These are phyloP conservation scores for Neodiprion pinetum DNA, from an alignment of 1,140 invertebrate species.

Conservation along the genomic window DNA sequence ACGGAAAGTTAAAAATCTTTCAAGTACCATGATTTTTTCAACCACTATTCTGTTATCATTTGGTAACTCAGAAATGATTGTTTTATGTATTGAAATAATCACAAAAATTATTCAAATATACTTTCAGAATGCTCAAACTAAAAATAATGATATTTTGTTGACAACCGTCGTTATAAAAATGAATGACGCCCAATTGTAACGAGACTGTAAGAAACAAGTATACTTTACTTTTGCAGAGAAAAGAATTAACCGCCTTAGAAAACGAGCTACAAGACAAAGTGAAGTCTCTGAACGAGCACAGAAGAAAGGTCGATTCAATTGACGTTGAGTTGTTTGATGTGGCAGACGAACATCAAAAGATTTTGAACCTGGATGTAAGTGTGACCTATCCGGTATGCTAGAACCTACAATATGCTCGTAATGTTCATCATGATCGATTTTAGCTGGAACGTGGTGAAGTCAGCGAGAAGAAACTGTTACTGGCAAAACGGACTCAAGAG, in stretches of 20 bases:
- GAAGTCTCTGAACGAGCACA: slow-evolving; percentile 66
- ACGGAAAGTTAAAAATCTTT: no score
- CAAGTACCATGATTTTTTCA: no score
- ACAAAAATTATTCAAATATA: neutral
- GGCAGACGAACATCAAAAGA: slow-evolving; percentile 57
- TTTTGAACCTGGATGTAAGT: slow-evolving; percentile 51
- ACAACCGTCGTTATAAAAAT: no score
- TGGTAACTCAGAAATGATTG: neutral
- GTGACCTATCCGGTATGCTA: slow-evolving; percentile 23
- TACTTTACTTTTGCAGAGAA: slow-evolving; percentile 50
- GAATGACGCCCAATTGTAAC: neutral
- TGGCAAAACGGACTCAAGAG: slow-evolving; percentile 61
- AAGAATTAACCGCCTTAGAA: slow-evolving; percentile 71
- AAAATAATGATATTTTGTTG: no score
- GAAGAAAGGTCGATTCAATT: slow-evolving; percentile 68
- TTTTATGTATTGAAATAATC: slow-evolving; percentile 12
- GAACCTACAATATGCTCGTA: slow-evolving; percentile 12
- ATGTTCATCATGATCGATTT: slow-evolving; percentile 13
- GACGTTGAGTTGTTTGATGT: slow-evolving; percentile 68
- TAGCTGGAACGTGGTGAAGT: slow-evolving; percentile 48
- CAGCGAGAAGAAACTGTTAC: slow-evolving; percentile 54
- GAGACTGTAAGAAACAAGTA: neutral
- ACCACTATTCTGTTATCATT: no score
- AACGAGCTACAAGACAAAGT: slow-evolving; percentile 68
- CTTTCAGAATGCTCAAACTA: neutral